Percentiles rank a stretch among this genome's conserved stretches.
Conservation (phyloP, 2,797 vertebrate species). For the Peromyscus attwateri region DNA sequence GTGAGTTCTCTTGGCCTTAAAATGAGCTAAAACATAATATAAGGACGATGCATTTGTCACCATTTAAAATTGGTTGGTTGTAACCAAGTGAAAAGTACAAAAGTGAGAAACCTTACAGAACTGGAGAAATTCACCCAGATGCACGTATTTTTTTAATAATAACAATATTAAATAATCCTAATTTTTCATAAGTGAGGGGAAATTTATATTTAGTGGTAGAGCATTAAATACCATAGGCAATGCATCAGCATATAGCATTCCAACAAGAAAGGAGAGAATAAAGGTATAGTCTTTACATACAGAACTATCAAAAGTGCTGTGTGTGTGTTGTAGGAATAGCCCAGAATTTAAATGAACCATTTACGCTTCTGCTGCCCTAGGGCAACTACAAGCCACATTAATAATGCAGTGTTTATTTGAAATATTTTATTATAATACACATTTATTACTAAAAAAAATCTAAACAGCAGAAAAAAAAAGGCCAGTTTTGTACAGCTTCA, state of each 20-base stretch:
- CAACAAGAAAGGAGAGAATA: slow-evolving; percentile 76
- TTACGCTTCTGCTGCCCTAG: slow-evolving; percentile 87
- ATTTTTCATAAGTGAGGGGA: slow-evolving; percentile 59
- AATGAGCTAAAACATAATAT: slow-evolving; percentile 81
- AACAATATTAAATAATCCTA: slow-evolving; percentile 38
- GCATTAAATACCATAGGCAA: slow-evolving; percentile 76
- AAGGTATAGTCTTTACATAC: slow-evolving; percentile 69
- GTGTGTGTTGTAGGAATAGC: slow-evolving; percentile 80
- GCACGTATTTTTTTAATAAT: slow-evolving; percentile 70
- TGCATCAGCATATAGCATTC: slow-evolving; percentile 42
- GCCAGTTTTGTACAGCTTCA: slow-evolving; percentile 74
- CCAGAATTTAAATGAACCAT: slow-evolving; percentile 89
- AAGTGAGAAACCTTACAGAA: slow-evolving; percentile 76
- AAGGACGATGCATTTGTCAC: slow-evolving; percentile 70
- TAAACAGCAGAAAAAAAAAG: slow-evolving; percentile 79
- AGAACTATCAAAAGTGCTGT: slow-evolving; percentile 79
- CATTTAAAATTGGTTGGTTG: slow-evolving; percentile 82
- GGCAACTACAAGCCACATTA: slow-evolving; percentile 88
- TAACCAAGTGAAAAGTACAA: slow-evolving; percentile 71
- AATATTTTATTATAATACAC: slow-evolving; percentile 90
- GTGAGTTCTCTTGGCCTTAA: slow-evolving; percentile 80
- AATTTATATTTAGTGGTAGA: slow-evolving; percentile 71
- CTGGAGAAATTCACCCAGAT: slow-evolving; percentile 76
- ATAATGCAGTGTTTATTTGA: slow-evolving; percentile 91
- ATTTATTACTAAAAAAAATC: slow-evolving; percentile 88